Percentiles rank a stretch among this genome's conserved stretches.
phyloP scores from a whole-genome alignment of 2,113 vertebrate genomes.

The Campylorhamphus procurvoides region DNA sequence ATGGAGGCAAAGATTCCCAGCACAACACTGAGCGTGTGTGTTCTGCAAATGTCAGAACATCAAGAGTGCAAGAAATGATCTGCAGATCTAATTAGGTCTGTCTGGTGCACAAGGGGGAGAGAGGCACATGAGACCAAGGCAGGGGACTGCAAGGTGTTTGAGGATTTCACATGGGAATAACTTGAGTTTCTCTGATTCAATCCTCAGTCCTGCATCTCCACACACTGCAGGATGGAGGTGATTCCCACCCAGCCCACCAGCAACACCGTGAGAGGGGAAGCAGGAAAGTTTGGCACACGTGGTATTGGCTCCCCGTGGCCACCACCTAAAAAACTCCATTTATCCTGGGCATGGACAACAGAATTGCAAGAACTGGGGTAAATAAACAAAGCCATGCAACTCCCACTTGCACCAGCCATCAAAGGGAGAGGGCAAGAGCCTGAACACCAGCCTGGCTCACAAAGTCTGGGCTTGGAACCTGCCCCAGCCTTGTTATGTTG shows the following conservation, averaged over 20 bases:
- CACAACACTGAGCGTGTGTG: not conserved
- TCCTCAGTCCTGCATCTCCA: not conserved
- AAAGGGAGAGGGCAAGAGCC: not conserved
- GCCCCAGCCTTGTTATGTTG: accelerated
- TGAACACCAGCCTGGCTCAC: accelerated
- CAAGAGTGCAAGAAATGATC: not conserved
- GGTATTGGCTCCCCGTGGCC: not conserved
- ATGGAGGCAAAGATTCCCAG: not conserved
- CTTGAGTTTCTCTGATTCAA: not conserved
- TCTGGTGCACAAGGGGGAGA: not conserved
- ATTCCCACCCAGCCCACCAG: not conserved
- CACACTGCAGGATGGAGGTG: not conserved
- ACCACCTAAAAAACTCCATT: not conserved
- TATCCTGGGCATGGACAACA: not conserved
- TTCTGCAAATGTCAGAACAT: not conserved
- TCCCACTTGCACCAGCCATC: not conserved
- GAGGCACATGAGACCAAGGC: not conserved
- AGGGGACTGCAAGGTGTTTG: not conserved
- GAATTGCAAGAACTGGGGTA: not conserved
- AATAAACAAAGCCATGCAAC: not conserved
- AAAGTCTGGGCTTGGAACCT: not conserved
- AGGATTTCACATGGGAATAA: not conserved
- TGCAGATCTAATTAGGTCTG: not conserved
- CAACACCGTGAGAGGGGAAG: not conserved
- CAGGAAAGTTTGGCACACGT: not conserved